Evolutionary conservation across 2,888 invertebrate genomes (phyloP).

Genomic region (Disparrhopalites patrizii): DNA sequence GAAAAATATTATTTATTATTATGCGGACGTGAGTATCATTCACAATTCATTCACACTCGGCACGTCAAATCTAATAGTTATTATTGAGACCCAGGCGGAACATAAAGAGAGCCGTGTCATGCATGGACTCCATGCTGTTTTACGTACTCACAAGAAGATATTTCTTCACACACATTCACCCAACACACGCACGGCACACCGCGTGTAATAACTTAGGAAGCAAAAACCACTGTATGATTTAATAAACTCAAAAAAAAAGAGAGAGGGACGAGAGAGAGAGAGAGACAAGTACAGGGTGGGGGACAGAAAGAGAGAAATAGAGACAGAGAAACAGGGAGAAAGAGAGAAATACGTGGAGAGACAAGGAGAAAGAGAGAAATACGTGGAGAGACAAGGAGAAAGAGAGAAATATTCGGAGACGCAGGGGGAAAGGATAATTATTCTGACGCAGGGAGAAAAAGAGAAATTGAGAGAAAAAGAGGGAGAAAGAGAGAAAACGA

Average conservation of each 20-base stretch:
- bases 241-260: not conserved
- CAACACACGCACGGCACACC: too few species aligned
- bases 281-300: not conserved
- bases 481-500: not conserved
- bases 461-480: too few species aligned
- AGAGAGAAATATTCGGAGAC: not conserved
- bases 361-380: not conserved
- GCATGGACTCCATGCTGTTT: slow-evolving; percentile 11
- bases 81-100: slow-evolving; percentile 12
- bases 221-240: slow-evolving; percentile 6
- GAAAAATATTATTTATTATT: slow-evolving; percentile 21
- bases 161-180: too few species aligned
- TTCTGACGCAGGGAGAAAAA: too few species aligned
- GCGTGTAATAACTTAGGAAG: too few species aligned
- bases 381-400: not conserved
- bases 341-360: too few species aligned
- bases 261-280: not conserved
- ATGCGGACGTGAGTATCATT: slow-evolving; percentile 22
- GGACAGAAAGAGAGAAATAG: not conserved
- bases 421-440: too few species aligned
- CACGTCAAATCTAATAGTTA: slow-evolving; percentile 17
- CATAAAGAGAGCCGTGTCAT: slow-evolving; percentile 8
- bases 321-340: too few species aligned
- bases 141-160: not conserved
- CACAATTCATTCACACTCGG: slow-evolving; percentile 9